Evolutionary conservation across 2,888 invertebrate species (phyloP).

Genomic region (Ditylenchus weischeri): DNA sequence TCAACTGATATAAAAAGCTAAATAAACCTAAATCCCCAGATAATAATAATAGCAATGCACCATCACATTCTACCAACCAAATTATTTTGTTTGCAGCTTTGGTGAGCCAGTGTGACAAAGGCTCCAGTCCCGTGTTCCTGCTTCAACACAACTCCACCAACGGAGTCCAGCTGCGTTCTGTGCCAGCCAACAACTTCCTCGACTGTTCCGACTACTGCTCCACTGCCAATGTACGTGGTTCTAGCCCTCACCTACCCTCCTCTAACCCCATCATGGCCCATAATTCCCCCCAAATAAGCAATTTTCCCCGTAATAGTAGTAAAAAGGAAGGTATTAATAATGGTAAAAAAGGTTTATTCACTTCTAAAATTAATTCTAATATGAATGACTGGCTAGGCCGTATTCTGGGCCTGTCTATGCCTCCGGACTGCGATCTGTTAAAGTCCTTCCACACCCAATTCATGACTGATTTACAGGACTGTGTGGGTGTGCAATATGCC

Average conservation of each 20-base stretch:
- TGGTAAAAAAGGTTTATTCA: background rate
- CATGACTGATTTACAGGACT: conserved; percentile 42
- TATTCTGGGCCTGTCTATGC: conserved; percentile 5
- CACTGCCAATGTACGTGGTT: conserved; percentile 37
- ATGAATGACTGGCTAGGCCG: conserved; percentile 4
- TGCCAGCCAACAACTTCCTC: conserved; percentile 44
- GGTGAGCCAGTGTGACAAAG: conserved; percentile 35
- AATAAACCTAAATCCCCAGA: no score
- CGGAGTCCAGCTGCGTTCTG: conserved; percentile 42
- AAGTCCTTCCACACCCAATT: conserved; percentile 25
- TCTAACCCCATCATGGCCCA: background rate
- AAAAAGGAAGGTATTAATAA: conserved; percentile 1
- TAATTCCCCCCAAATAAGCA: no score
- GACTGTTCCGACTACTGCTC: conserved; percentile 57
- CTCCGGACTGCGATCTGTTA: conserved; percentile 18
- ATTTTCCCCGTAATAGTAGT: background rate
- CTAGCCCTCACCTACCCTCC: background rate
- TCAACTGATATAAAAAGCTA: no score
- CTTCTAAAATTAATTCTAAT: no score
- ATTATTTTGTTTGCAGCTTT: conserved; percentile 39
- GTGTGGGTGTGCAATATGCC: conserved; percentile 51
- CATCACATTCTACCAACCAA: no score
- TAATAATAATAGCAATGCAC: no score
- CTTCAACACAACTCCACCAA: conserved; percentile 54
- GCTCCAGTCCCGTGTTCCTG: conserved; percentile 49